These are phyloP conservation scores for Heliconius ethilla DNA, from an alignment of 2,888 invertebrate genomes.

Conservation along the genomic window DNA sequence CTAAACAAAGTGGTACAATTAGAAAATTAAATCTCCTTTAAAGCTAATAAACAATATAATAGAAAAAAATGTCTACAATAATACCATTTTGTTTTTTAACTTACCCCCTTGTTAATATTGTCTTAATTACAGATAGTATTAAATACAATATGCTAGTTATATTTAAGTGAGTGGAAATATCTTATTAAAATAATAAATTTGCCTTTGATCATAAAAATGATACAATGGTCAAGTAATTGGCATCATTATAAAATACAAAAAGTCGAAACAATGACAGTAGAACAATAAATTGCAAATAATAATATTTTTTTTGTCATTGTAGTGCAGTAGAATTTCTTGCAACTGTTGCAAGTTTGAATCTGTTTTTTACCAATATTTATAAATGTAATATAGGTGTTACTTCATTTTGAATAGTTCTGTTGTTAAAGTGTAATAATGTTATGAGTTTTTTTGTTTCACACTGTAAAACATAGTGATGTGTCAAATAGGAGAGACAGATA, in stretches of 20 bases:
- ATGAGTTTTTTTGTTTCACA: not conserved
- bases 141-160: not conserved
- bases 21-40: not conserved
- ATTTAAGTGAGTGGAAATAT: not conserved
- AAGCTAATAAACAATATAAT: not conserved
- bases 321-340: not conserved
- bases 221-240: not conserved
- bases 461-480: not conserved
- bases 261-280: not conserved
- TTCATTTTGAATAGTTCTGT: not conserved
- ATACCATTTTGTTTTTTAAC: not conserved
- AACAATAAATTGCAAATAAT: not conserved
- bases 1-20: not conserved
- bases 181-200: not conserved
- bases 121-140: not conserved
- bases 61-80: not conserved
- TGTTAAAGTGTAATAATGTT: not conserved
- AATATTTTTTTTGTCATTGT: not conserved
- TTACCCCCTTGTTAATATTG: conserved; percentile 1
- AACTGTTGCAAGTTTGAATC: not conserved
- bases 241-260: not conserved
- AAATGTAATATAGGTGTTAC: not conserved
- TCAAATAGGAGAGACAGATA: not conserved
- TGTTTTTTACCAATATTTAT: not conserved
- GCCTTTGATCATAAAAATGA: not conserved